Evolutionary conservation across 2,888 invertebrate species (phyloP), one percentile per base, ranked within the genome.

Genomic region (Spilosoma lubricipeda): DNA sequence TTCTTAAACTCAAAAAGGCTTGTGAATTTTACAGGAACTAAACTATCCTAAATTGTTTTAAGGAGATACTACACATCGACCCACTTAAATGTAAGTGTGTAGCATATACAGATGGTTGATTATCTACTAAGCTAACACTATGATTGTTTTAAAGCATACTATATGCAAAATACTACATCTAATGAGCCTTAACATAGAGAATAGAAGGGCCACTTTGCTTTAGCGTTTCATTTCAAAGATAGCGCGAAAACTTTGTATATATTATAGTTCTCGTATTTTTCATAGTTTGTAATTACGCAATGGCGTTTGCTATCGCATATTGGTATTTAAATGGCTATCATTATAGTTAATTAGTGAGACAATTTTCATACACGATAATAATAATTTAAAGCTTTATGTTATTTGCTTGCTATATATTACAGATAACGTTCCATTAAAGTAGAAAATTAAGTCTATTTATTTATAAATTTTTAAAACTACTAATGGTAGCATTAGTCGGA

Each of bases 341-440:
- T 85, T 85, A 81, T 70, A 70, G 77, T 84, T 84, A 85, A 85
- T 85, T 85, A 84, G 84, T 72, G 79, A 78, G 71, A 80, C 84
- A 77, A 77, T 83, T 84, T 84, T 85, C 73, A 73, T 77, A 83
- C 78, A 77, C 75, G 75, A 82, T 82, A 79, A 75, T 78, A 80
- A 77, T 83, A 77, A 79, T 80, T 83, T 79, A 48, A n/a, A 71
- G 56, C 23, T 39, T 69, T 77, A 74, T 78, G 77, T 84, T 81
- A 76, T 78, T 84, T 84, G 77, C 33, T 71, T 65, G 45, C 59
- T 30, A 72, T 79, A 76, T 75, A 75, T 77, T 72, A 71, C 64
- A 72, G 85, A 84, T 81, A 82, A 72, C 23, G 45, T 48, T 42
- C 77, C 76, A 84, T 83, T 82, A 80, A 70, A 36, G 76, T 71